These are phyloP conservation scores for Rhodophaea formosa DNA, from an alignment of 2,888 invertebrate species.

Conservation along the genomic window DNA sequence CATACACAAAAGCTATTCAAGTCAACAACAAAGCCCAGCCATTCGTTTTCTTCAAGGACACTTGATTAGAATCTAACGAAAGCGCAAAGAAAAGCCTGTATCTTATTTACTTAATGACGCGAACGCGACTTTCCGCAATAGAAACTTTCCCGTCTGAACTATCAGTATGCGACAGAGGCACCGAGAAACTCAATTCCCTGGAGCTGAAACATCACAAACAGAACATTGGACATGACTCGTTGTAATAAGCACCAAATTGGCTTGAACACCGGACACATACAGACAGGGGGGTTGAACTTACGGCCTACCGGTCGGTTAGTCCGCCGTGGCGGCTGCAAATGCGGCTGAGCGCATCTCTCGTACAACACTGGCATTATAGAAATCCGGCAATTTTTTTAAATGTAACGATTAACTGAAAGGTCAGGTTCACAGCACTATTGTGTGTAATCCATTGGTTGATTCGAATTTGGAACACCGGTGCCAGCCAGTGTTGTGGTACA, in stretches of 20 bases:
- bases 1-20: constrained; percentile 15
- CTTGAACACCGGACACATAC: constrained; percentile 36
- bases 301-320: constrained; percentile 49
- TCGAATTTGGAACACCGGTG: constrained; percentile 52
- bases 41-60: constrained; percentile 22
- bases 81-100: constrained; percentile 43
- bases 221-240: constrained; percentile 33
- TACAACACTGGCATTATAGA: constrained; percentile 65
- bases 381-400: constrained; percentile 25
- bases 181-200: constrained; percentile 41
- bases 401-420: constrained; percentile 43
- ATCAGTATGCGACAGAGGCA: constrained; percentile 48
- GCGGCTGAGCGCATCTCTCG: constrained; percentile 61
- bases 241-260: constrained; percentile 40
- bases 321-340: constrained; percentile 56
- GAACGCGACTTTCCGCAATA: constrained; percentile 40
- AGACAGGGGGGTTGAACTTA: constrained; percentile 58
- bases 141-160: constrained; percentile 44
- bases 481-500: constrained; percentile 68
- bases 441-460: constrained; percentile 53
- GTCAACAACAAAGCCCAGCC: constrained; percentile 24
- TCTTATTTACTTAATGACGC: constrained; percentile 41
- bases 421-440: constrained; percentile 63
- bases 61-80: constrained; percentile 5
- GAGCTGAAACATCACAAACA: constrained; percentile 31